Conservation (phyloP, 2,113 vertebrate species). For the Zosterops japonicus region DNA sequence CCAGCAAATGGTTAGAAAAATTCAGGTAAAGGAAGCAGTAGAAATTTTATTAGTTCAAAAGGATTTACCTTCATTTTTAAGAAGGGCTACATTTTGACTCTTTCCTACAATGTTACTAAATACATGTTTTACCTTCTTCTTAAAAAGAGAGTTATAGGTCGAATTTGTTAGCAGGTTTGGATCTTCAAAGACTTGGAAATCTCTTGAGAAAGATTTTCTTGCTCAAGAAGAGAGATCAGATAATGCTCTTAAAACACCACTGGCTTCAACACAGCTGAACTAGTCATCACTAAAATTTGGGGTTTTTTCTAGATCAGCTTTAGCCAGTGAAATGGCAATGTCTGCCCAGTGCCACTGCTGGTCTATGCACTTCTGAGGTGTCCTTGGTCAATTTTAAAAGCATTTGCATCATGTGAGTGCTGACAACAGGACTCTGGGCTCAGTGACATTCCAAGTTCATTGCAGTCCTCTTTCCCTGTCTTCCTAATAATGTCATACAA, state of each 20-base stretch:
- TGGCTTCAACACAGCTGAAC: not conserved
- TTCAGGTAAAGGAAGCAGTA: not conserved
- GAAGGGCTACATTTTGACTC: not conserved
- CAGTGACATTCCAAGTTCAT: not conserved
- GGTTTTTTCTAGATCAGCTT: rapidly evolving
- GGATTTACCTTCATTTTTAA: not conserved
- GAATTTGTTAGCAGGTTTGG: not conserved
- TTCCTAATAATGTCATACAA: not conserved
- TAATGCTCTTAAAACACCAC: not conserved
- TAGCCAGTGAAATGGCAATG: not conserved
- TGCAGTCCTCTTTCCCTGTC: not conserved
- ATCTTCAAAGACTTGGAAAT: not conserved
- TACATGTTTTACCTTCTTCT: not conserved
- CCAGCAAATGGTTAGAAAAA: not conserved
- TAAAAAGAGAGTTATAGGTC: not conserved
- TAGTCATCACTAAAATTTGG: not conserved
- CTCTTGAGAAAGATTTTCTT: not conserved
- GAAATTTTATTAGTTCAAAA: not conserved
- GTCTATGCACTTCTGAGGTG: not conserved
- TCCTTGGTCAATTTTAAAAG: not conserved
- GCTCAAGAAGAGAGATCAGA: not conserved
- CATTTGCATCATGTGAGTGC: not conserved
- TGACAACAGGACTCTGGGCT: not conserved
- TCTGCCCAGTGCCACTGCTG: not conserved
- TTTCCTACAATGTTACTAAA: not conserved